phyloP scores from a whole-genome alignment of 2,888 invertebrate species.

The Pristionchus entomophagus region DNA sequence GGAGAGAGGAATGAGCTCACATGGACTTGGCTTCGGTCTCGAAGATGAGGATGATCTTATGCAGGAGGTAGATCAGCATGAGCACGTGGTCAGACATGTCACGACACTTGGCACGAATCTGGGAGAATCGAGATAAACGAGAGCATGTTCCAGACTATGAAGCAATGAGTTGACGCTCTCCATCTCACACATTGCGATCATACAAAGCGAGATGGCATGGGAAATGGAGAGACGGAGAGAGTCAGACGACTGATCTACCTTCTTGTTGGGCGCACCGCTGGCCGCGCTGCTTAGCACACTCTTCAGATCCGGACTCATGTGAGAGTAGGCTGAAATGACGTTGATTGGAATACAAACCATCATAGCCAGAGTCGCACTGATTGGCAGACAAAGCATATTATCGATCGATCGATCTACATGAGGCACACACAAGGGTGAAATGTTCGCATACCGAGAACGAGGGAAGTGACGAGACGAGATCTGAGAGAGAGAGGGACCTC shows the following conservation, averaged over 20 bases:
- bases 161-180: too few species aligned
- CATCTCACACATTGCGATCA: too few species aligned
- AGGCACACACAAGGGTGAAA: too few species aligned
- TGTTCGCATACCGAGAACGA: not conserved
- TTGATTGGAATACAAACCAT: not conserved
- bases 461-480: not conserved
- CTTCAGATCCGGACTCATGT: not conserved
- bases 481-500: not conserved
- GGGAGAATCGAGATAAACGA: too few species aligned
- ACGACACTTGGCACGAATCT: conserved; percentile 16
- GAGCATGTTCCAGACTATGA: too few species aligned
- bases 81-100: conserved; percentile 46
- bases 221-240: not conserved
- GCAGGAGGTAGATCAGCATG: conserved; percentile 52
- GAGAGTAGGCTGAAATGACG: conserved; percentile 2
- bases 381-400: not conserved
- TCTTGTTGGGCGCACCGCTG: not conserved
- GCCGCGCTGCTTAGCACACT: not conserved
- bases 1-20: too few species aligned
- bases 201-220: too few species aligned
- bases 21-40: conserved; percentile 43
- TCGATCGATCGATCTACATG: too few species aligned
- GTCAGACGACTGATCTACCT: not conserved
- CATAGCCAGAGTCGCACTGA: not conserved
- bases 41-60: conserved; percentile 42